These are phyloP conservation scores for Cheilosia urbana DNA, from an alignment of 2,888 invertebrate species.

Conservation along the genomic window DNA sequence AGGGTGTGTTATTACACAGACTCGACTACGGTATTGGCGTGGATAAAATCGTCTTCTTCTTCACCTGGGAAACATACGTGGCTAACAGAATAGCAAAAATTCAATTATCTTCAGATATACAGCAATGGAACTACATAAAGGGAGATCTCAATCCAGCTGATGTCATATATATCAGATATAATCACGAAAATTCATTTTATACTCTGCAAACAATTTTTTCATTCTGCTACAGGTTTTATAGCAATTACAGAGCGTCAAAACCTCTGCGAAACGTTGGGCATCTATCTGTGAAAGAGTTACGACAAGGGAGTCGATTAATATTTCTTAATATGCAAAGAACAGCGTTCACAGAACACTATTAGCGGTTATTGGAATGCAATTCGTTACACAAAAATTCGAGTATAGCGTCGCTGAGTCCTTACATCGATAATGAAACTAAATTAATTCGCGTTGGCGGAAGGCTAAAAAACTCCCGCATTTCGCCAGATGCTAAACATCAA, in stretches of 20 bases:
- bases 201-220: slow-evolving; percentile 16
- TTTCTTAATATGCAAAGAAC: not conserved
- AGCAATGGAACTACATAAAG: slow-evolving; percentile 18
- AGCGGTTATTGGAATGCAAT: not conserved
- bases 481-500: not conserved
- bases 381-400: not conserved
- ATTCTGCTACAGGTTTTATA: slow-evolving; percentile 18
- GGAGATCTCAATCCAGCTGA: slow-evolving; percentile 6
- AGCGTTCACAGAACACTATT: slow-evolving; percentile 18
- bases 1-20: slow-evolving; percentile 17
- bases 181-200: slow-evolving; percentile 14
- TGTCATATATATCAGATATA: not conserved
- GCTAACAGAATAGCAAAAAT: slow-evolving; percentile 19
- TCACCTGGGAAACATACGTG: slow-evolving; percentile 25
- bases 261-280: not conserved
- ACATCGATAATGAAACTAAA: slow-evolving; percentile 20
- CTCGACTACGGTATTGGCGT: slow-evolving; percentile 22
- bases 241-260: not conserved
- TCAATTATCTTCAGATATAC: slow-evolving; percentile 4
- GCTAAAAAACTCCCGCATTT: slow-evolving; percentile 6
- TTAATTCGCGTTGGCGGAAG: slow-evolving; percentile 27
- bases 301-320: not conserved
- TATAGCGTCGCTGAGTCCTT: slow-evolving; percentile 11
- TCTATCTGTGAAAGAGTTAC: not conserved
- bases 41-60: slow-evolving; percentile 12